Evolutionary conservation across 2,797 vertebrate species (phyloP).

Genomic region (Neosalanx taihuensis): DNA sequence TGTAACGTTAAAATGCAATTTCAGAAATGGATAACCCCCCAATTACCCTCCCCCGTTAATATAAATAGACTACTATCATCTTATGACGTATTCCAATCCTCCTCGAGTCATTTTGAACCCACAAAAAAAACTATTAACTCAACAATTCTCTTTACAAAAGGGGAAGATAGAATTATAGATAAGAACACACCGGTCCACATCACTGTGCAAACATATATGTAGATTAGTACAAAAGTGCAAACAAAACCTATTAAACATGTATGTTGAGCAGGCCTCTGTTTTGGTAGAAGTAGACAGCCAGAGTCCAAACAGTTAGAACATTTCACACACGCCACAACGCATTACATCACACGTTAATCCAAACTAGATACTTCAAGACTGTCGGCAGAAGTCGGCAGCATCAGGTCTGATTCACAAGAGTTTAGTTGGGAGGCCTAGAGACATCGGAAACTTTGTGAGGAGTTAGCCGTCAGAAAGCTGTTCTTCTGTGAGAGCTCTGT

Average conservation of each 20-base stretch:
- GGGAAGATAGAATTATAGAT: background rate
- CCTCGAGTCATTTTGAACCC: background rate
- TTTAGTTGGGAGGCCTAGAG: background rate
- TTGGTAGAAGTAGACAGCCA: background rate
- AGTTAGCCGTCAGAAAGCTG: background rate
- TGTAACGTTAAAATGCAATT: background rate
- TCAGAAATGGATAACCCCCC: too few relatives aligned
- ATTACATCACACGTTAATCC: constrained; percentile 1
- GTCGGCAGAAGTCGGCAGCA: background rate
- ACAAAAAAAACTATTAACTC: background rate
- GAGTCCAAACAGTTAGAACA: background rate
- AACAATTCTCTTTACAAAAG: background rate
- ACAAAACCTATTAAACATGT: background rate
- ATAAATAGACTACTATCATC: background rate
- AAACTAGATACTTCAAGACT: background rate
- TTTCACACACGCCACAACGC: background rate
- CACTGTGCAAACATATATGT: constrained; percentile 3
- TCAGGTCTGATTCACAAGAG: background rate
- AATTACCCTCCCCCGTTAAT: too few relatives aligned
- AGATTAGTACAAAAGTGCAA: constrained; percentile 14
- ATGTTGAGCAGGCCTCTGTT: background rate
- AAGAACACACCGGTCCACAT: background rate
- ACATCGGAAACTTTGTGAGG: background rate
- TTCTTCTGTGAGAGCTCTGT: constrained; percentile 28
- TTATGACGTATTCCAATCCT: background rate